Base-by-base conservation (phyloP, 2,888 invertebrate genomes). In the Andrena bucephala region DNA sequence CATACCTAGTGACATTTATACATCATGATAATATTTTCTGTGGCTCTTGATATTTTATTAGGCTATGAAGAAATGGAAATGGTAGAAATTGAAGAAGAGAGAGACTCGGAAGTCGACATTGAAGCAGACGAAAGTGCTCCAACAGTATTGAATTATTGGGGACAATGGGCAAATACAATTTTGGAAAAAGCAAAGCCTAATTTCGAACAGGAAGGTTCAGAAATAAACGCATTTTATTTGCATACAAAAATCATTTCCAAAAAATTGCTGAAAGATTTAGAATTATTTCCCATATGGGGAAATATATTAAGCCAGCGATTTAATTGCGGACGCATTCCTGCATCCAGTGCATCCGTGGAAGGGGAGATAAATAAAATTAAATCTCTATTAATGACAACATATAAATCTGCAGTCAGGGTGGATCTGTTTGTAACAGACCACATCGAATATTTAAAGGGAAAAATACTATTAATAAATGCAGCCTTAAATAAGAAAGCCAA, bases 201-300 rank as follows among this genome's bases (percentile, higher is more conserved):
- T 54, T 54, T 54, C 0, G 1, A 54, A 8, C 54, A 54, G 20
- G 52, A 20, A 20, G 8, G 52, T 52, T 52, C 52, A 0, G 52
- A 52, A 52, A 52, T 52, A 7, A 52, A 52, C 7, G 20, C 52
- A 52, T 52, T 52, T 52, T 0, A 20, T 52, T 52, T 52, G 52
- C 20, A 52, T 52, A 2, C 20, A 2, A 52, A 52, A 20, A 52
- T 8, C 0, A 52, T 52, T 52, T 20, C 52, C 2, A 20, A 20
- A 20, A 20, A 20, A 20, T 20, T 20, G 20, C 54, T 54, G 0
- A 20, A 0, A 20, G 54, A 54, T 54, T 54, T 54, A 54, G 54
- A 54, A 54, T 54, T 54, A 54, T 54, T 54, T 20, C 54, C 54
- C 54, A 54, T 54, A 54, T 54, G 54, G 54, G 8, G 54, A 54